Base-by-base conservation (phyloP, 2,888 invertebrate species). In the Hedya salicella region DNA sequence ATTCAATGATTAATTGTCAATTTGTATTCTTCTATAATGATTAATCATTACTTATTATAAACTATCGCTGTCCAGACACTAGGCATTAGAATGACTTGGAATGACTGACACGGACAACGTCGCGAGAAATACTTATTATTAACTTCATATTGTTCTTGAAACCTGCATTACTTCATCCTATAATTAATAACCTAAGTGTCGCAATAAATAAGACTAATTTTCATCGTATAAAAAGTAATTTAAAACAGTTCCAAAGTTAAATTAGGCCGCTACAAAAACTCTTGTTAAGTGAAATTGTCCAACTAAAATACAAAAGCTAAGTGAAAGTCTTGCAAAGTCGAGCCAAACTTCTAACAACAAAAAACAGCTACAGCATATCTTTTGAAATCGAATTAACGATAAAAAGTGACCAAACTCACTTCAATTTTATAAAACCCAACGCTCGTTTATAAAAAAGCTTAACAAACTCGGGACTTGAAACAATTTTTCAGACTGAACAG, bases 271-370 rank as follows among this genome's bases (percentile, higher is more conserved):
- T 30, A 32, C 49, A 42, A 42, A 32, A 63, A 49, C 54, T 19
- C 19, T 13, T 48, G n/a, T 63, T 40, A 42, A 64, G n/a, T 57
- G 17, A 46, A 42, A 5, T 21, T 44, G 9, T 40, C 13, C 11
- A 42, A 42, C 32, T 50, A 32, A 52, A 53, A 50, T 21, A 50
- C 42, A 65, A 36, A 39, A 13, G 42, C 30, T 14, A 50, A 42
- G 21, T 46, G 32, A 44, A 63, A 49, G 13, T 57, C 17, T 25
- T 6, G 8, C n/a, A 57, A 52, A 64, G 16, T 44, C 32, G 30
- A 19, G n/a, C 46, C 11, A 48, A 56, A 56, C 36, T 62, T 62
- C 40, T 40, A 54, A 40, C 48, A 39, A 62, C 48, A 25, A 39
- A 54, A 50, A 48, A 30, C 19, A 25, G 5, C 42, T 30, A 36